phyloP scores from a whole-genome alignment of 1,140 invertebrate genomes.

The Triops longicaudatus region DNA sequence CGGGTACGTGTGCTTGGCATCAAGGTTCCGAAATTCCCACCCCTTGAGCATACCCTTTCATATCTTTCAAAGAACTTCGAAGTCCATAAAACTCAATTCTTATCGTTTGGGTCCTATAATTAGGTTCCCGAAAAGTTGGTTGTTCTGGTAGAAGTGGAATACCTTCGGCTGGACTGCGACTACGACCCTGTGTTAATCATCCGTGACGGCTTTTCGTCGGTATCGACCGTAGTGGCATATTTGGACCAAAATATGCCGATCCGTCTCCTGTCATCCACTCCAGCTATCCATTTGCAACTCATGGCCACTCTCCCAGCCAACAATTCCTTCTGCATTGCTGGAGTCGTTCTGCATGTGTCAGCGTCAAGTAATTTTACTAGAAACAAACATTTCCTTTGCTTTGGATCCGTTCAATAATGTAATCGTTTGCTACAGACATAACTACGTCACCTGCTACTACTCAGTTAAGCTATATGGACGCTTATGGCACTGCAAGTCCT shows the following conservation, averaged over 20 bases:
- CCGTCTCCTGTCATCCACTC: not conserved
- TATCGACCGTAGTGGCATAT: not conserved
- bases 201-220: not conserved
- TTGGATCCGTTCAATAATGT: not conserved
- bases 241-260: not conserved
- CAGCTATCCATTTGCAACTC: not conserved
- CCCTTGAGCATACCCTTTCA: no score
- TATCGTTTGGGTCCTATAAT: no score
- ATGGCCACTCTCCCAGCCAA: not conserved
- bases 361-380: not conserved
- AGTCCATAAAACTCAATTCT: no score
- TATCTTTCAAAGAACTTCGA: no score
- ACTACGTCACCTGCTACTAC: not conserved
- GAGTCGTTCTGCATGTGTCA: not conserved
- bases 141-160: not conserved
- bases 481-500: not conserved
- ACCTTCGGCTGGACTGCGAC: constrained; percentile 3
- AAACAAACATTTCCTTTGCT: not conserved
- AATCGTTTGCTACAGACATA: not conserved
- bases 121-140: not conserved
- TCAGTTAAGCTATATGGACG: not conserved
- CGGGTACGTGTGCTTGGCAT: not conserved
- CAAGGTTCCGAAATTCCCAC: not conserved
- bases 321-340: not conserved
- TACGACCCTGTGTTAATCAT: not conserved